Conservation (phyloP, 2,113 vertebrate species). For the Gyps fulvus region DNA sequence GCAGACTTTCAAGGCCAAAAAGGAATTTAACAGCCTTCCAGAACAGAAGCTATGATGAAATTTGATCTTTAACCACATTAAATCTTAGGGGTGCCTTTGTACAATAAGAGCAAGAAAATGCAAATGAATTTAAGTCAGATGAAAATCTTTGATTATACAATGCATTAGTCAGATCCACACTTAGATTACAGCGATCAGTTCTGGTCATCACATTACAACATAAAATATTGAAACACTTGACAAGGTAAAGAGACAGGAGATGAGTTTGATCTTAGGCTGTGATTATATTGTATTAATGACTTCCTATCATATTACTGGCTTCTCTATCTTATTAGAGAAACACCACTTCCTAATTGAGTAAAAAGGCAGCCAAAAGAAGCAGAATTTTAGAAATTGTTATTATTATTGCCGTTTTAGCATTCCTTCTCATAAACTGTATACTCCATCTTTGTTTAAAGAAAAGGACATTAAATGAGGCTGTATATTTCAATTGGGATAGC, state of each 20-base stretch:
- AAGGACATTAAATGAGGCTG: neutral
- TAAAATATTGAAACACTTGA: slow-evolving; percentile 81
- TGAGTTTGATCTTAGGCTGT: slow-evolving; percentile 73
- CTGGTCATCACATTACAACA: slow-evolving; percentile 76
- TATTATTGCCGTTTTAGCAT: neutral
- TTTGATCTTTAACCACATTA: slow-evolving; percentile 35
- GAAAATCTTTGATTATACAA: slow-evolving; percentile 78
- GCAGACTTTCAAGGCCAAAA: neutral
- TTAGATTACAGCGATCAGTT: slow-evolving; percentile 74
- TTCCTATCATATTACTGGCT: slow-evolving; percentile 63
- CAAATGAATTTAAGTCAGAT: slow-evolving; percentile 56
- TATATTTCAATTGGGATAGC: neutral
- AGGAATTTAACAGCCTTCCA: neutral
- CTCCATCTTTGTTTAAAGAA: neutral
- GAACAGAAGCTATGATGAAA: neutral
- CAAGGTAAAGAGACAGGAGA: slow-evolving; percentile 76
- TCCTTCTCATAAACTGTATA: neutral
- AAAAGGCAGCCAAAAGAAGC: neutral
- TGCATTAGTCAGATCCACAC: slow-evolving; percentile 71
- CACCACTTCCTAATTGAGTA: slow-evolving; percentile 28
- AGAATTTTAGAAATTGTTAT: neutral
- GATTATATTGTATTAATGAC: slow-evolving; percentile 77
- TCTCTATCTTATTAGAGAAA: slow-evolving; percentile 60
- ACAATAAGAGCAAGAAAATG: slow-evolving; percentile 39
- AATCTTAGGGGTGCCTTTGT: neutral